phyloP scores from a whole-genome alignment of 2,113 vertebrate species.

The Chrysochloris asiatica region DNA sequence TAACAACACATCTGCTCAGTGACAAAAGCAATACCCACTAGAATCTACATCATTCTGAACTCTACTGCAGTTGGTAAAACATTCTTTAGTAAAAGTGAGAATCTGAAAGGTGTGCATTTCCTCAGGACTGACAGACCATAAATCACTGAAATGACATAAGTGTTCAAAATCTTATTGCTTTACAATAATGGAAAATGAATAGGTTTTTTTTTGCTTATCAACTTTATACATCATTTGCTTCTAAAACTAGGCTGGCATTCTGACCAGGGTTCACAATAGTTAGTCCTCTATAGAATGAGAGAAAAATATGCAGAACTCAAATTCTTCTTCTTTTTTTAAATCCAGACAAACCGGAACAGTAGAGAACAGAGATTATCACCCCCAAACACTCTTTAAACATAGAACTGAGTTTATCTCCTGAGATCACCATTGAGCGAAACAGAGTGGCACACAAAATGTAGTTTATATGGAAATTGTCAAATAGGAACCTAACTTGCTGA shows the following conservation, averaged over 20 bases:
- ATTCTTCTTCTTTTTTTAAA: background rate
- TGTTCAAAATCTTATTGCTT: background rate
- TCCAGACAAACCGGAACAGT: background rate
- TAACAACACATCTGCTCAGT: background rate
- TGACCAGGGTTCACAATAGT: background rate
- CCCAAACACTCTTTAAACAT: background rate
- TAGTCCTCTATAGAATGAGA: background rate
- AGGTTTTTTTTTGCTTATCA: background rate
- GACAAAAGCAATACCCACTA: conserved; percentile 21
- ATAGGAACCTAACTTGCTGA: background rate
- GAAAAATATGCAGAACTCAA: background rate
- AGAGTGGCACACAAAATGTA: background rate
- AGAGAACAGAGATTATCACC: background rate
- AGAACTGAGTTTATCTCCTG: background rate
- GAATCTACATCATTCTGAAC: conserved; percentile 1
- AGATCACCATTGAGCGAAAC: background rate
- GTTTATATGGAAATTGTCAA: background rate
- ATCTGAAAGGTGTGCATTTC: conserved; percentile 29
- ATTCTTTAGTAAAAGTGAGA: conserved; percentile 39
- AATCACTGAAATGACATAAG: background rate
- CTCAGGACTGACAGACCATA: conserved; percentile 12
- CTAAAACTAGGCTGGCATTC: background rate
- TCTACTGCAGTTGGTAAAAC: conserved; percentile 20
- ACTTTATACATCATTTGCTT: background rate
- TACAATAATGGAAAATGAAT: conserved; percentile 29